These are phyloP conservation scores for Drosophila lutescens DNA, from an alignment of 2,888 invertebrate genomes.

Conservation along the genomic window DNA sequence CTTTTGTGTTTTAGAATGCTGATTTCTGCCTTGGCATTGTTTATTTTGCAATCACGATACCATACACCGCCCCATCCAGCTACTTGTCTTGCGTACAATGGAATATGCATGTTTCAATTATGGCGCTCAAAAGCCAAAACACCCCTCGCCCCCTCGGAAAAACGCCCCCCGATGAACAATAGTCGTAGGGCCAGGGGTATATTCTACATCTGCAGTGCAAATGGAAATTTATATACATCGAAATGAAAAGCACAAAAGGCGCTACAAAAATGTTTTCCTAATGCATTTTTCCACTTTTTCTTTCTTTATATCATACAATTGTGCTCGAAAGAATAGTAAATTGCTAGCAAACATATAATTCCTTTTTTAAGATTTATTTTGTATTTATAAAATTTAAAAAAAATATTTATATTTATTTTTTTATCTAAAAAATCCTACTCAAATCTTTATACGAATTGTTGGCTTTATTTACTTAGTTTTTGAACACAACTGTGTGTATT, in stretches of 20 bases:
- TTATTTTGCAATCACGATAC: conserved; percentile 73
- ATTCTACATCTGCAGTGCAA: conserved; percentile 49
- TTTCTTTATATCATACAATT: conserved; percentile 11
- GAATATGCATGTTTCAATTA: conserved; percentile 79
- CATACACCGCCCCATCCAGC: conserved; percentile 4
- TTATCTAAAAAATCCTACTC: background rate
- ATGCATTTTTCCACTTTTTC: conserved; percentile 54
- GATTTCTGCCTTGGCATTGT: conserved; percentile 75
- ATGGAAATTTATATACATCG: conserved; percentile 67
- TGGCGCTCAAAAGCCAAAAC: conserved; percentile 73
- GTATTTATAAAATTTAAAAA: background rate
- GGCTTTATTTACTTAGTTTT: background rate
- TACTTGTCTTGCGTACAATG: conserved; percentile 63
- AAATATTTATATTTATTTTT: background rate
- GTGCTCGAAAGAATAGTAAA: background rate
- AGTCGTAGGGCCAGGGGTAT: conserved; percentile 14
- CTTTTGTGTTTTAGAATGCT: conserved; percentile 58
- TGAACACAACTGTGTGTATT: conserved; percentile 12
- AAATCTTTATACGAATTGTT: background rate
- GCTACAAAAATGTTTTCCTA: conserved; percentile 44
- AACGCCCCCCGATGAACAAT: conserved; percentile 34
- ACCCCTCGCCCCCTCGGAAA: background rate
- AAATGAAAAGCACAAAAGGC: conserved; percentile 52
- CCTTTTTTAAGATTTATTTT: background rate
- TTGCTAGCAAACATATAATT: background rate